Evolutionary conservation across 2,888 invertebrate species (phyloP), one percentile per base, ranked within the genome.

Genomic region (Brachyptera putata): DNA sequence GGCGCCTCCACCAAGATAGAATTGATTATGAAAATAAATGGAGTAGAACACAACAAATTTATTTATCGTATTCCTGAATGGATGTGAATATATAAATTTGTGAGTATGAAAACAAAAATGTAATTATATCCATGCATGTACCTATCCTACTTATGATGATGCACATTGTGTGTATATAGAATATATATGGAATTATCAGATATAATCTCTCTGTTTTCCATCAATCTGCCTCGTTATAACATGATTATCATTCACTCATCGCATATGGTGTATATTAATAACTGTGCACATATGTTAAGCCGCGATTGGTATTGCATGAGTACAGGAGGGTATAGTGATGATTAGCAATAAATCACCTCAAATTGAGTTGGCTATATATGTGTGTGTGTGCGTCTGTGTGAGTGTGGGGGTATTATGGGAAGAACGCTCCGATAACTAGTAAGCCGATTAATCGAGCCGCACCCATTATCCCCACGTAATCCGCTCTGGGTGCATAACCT

Each of bases 321-420:
- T 24, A 21, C 43, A 16, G 43, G 37, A 13, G 56, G 55, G 53
- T 24, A 9, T 13, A 14, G 50, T 26, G 60, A 57, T 61, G 63
- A 63, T 63, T 61, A 63, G 61, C 63, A 60, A 63, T 63, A 63
- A 63, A 63, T 63, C 63, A 61, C 59, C 63, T 61, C 63, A 55
- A 63, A 63, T 63, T 58, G 59, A 57, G 58, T 61, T 30, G 18
- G 16, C 7, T 30, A n/a, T n/a, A n/a, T n/a, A n/a, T n/a, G n/a
- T n/a, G n/a, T 14, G 24, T 24, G 41, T 48, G 57, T 49, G 58
- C 58, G 53, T 24, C 5, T 24, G 13, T n/a, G n/a, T n/a, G n/a
- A n/a, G n/a, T n/a, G 22, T 24, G 46, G 37, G 58, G 61, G 50
- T 58, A 60, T 62, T 60, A 60, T n/a, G n/a, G 60, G 22, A 16